phyloP scores from a whole-genome alignment of 2,113 vertebrate genomes.

The Odontesthes bonariensis region DNA sequence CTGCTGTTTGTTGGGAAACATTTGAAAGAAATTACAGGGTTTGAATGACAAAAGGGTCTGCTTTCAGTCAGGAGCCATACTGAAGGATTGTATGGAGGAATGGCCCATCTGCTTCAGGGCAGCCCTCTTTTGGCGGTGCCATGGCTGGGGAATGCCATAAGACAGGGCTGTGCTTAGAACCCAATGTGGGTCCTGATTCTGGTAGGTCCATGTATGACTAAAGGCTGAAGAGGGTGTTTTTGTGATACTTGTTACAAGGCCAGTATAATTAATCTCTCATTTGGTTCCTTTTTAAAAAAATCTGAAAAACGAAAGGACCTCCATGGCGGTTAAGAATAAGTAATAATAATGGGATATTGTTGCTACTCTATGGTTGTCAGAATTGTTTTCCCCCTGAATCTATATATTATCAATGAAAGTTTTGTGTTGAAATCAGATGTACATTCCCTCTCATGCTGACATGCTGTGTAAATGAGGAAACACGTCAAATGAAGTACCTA shows the following conservation, averaged over 20 bases:
- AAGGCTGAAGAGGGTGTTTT: constrained; percentile 27
- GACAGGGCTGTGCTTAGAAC: constrained; percentile 42
- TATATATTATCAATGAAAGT: constrained; percentile 5
- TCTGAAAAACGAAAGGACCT: constrained; percentile 39
- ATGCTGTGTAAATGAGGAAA: constrained; percentile 18
- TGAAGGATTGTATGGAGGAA: constrained; percentile 72
- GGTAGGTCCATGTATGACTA: constrained; percentile 54
- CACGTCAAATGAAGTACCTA: constrained; percentile 53
- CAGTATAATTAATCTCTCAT: constrained; percentile 48
- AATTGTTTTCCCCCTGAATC: not conserved
- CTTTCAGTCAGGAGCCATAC: constrained; percentile 75
- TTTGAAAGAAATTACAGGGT: constrained; percentile 83
- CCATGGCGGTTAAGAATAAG: constrained; percentile 3
- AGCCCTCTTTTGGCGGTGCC: constrained; percentile 56
- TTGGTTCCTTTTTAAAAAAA: constrained; percentile 38
- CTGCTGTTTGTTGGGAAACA: constrained; percentile 87
- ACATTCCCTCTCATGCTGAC: constrained; percentile 11
- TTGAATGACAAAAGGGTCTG: constrained; percentile 75
- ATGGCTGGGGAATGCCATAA: constrained; percentile 66
- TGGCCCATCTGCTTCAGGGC: constrained; percentile 74
- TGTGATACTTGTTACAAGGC: constrained; percentile 33
- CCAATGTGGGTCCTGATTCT: constrained; percentile 44
- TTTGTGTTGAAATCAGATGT: constrained; percentile 8
- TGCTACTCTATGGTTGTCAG: not conserved
- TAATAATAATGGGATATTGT: constrained; percentile 33